Evolutionary conservation across 2,888 invertebrate species (phyloP), one percentile per base, ranked within the genome.

Genomic region (Monoplex corrugatus): DNA sequence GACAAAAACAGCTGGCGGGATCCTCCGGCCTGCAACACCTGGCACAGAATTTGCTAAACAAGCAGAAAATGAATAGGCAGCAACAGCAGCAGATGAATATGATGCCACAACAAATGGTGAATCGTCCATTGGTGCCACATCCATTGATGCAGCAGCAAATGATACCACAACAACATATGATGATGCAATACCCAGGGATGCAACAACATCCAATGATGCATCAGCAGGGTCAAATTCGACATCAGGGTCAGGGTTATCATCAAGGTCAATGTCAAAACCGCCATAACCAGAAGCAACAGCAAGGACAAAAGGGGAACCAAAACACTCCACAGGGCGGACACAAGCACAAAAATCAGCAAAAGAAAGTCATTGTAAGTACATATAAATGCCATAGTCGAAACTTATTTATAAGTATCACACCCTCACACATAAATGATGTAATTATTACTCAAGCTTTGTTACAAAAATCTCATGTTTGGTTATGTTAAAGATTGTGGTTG

Each of bases 351-450:
- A 45, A 63, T 38, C 63, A 50, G 19, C 80, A 87, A 8, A 80
- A 87, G 80, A 80, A 80, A 72, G 45, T 40, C 35, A 13, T 75
- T 35, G 84, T 82, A 44, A 63, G 72, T 68, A 28, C n/a, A 28
- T 32, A 32, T n/a, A 19, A 2, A n/a, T 32, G 35, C 43, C 32
- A 57, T 8, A 63, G 6, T 2, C 10, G n/a, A 19, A n/a, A n/a
- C 23, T n/a, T n/a, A 10, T n/a, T 10, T 72, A 10, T 72, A 28
- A 78, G 19, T 13, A 16, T 23, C 16, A 35, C 28, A 23, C 2
- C 5, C 8, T 40, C 23, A 78, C 40, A 23, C n/a, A 28, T n/a
- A 23, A 23, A n/a, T 23, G 23, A 10, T 23, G 8, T n/a, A 44
- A 5, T n/a, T 28, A 6, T 40, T 6, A 28, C 43, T 40, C 80